Evolutionary conservation across 2,113 vertebrate genomes (phyloP), one percentile per base, ranked within the genome.

Genomic region (Dendrocopos noguchii): DNA sequence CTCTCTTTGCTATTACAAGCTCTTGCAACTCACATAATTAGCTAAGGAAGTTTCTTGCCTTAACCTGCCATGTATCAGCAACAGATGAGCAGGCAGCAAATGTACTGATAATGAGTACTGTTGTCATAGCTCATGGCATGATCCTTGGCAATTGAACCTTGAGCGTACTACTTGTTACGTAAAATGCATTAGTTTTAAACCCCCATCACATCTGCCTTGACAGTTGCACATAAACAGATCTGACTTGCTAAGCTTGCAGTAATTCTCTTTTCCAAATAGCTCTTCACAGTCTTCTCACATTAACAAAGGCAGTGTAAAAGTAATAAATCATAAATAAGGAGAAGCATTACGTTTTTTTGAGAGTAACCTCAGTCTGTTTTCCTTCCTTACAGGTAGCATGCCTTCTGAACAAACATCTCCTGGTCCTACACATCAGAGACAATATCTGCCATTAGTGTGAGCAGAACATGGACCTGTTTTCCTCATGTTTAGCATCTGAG

Each of bases 401-500:
- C 6, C 17, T 64, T 70, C 57, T 12, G 3, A 78, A 34, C 13
- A 72, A 67, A 57, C 12, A 31, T 7, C 33, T 15, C 3, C 5
- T 31, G 42, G 25, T 55, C 56, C 12, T 14, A 31, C 16, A 55
- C 33, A 47, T 14, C 53, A 79, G 74, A 67, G 18, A 31, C 1
- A 1, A 5, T 12, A 42, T 2, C 21, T 8, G 28, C 31, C 24
- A 5, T 12, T 7, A 7, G 13, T 5, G 25, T 46, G 66, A 59
- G 14, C 34, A 36, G 47, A 34, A 18, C 27, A 44, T 1, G 10
- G 39, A 53, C 10, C 9, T 0, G 0, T 20, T 60, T 16, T 24
- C 27, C 25, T 63, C 10, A 6, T 21, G 12, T 21, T 85, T 65
- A 56, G 34, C 0, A 0, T 33, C 44, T n/a, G 22, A 36, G 46